Evolutionary conservation across 2,888 invertebrate species (phyloP).

Genomic region (Agrilus biguttatus): DNA sequence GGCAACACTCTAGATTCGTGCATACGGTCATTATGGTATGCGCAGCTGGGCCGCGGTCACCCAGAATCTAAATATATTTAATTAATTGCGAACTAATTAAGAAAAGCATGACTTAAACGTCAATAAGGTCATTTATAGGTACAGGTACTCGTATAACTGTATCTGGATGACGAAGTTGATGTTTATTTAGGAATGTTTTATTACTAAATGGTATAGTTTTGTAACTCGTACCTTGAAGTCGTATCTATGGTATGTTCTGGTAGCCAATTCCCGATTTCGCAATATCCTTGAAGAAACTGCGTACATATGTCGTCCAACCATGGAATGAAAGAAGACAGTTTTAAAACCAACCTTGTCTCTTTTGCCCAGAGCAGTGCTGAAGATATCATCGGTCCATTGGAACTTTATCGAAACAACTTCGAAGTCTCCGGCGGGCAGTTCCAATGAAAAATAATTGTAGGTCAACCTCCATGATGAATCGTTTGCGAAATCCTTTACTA

Average conservation of each 20-base stretch:
- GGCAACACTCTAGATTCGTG: no score
- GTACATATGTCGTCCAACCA: no score
- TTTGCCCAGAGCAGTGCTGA: conserved; percentile 51
- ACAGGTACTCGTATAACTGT: no score
- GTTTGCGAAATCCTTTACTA: conserved; percentile 41
- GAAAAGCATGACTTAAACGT: no score
- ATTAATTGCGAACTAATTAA: no score
- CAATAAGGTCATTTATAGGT: no score
- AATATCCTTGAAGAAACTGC: conserved; percentile 49
- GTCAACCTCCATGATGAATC: conserved; percentile 51
- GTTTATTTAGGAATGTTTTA: no score
- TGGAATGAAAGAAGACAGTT: conserved; percentile 60
- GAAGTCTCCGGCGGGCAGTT: conserved; percentile 52
- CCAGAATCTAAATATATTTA: no score
- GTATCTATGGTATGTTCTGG: conserved; percentile 35
- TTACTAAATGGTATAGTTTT: no score
- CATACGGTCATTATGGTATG: no score
- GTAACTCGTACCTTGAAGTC: conserved; percentile 42
- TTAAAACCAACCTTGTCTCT: conserved; percentile 37
- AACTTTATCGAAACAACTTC: conserved; percentile 52
- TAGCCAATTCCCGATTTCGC: conserved; percentile 37
- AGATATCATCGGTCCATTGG: conserved; percentile 68
- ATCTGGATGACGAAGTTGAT: no score
- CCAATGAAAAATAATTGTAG: conserved; percentile 61
- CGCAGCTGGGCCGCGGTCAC: no score